These are phyloP conservation scores for Esox lucius DNA, from an alignment of 2,797 vertebrate species.

Conservation along the genomic window DNA sequence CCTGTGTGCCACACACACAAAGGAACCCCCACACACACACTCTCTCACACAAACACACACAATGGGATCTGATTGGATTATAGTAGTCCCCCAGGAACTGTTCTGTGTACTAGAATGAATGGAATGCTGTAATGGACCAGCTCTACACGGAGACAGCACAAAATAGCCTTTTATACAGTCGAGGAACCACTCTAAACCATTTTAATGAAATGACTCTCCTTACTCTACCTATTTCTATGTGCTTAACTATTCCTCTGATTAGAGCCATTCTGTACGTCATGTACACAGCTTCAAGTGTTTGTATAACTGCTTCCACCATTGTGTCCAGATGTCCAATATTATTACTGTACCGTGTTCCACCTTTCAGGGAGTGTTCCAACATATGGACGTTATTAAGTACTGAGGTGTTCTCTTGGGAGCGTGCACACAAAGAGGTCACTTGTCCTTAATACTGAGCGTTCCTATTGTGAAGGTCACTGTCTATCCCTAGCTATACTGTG, in stretches of 20 bases:
- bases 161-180: slow-evolving; percentile 53
- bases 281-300: background rate
- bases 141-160: slow-evolving; percentile 25
- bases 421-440: slow-evolving; percentile 26
- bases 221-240: background rate
- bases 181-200: slow-evolving; percentile 17
- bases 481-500: slow-evolving; percentile 16
- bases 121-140: slow-evolving; percentile 17
- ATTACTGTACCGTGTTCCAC: background rate
- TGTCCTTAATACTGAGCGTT: slow-evolving; percentile 37
- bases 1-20: slow-evolving; percentile 28
- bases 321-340: background rate
- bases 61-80: background rate
- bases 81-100: slow-evolving; percentile 6
- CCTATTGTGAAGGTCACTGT: slow-evolving; percentile 49
- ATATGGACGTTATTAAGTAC: slow-evolving; percentile 1
- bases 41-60: slow-evolving; percentile 4
- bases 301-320: background rate
- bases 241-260: slow-evolving; percentile 8
- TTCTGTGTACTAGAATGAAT: slow-evolving; percentile 12
- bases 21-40: slow-evolving; percentile 6
- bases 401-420: background rate
- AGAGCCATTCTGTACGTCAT: slow-evolving; percentile 12
- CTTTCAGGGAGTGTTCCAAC: slow-evolving; percentile 30
- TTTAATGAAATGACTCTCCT: background rate